These are phyloP conservation scores for Mesochorus sp. DNA, from an alignment of 2,888 invertebrate genomes.

Conservation along the genomic window DNA sequence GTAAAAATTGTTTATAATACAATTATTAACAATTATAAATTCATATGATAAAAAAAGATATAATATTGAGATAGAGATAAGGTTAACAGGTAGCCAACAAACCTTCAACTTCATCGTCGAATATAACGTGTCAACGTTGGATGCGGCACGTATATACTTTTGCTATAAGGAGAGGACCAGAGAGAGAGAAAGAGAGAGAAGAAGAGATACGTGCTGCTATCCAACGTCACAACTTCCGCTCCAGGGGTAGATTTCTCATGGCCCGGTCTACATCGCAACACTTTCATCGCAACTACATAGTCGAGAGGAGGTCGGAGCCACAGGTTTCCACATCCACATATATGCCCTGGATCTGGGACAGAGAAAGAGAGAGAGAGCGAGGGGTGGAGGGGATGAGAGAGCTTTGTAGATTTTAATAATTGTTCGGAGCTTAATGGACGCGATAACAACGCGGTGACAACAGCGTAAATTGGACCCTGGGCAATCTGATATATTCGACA, in stretches of 20 bases:
- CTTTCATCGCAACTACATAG: conserved; percentile 17
- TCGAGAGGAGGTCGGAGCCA: conserved; percentile 27
- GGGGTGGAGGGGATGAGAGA: conserved; percentile 4
- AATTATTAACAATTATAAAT: too few species aligned
- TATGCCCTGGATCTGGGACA: conserved; percentile 11
- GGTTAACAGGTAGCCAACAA: conserved; percentile 17
- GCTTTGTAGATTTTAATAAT: conserved; percentile 8
- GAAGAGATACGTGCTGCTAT: conserved; percentile 35
- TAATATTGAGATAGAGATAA: neutral
- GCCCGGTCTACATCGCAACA: neutral
- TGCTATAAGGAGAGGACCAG: neutral
- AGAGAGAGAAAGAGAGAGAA: neutral
- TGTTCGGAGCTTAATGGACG: neutral
- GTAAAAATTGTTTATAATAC: too few species aligned
- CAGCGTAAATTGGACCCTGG: neutral
- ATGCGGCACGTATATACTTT: conserved; percentile 18
- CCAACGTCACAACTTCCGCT: conserved; percentile 52
- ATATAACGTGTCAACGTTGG: conserved; percentile 20
- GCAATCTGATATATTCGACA: neutral
- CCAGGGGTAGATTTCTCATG: conserved; percentile 9
- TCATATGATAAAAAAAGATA: too few species aligned
- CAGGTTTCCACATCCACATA: conserved; percentile 43
- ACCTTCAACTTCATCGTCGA: conserved; percentile 30
- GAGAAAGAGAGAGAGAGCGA: neutral
- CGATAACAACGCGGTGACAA: conserved; percentile 11